These are phyloP conservation scores for Mallotus villosus DNA, from an alignment of 2,797 vertebrate species.

Conservation along the genomic window DNA sequence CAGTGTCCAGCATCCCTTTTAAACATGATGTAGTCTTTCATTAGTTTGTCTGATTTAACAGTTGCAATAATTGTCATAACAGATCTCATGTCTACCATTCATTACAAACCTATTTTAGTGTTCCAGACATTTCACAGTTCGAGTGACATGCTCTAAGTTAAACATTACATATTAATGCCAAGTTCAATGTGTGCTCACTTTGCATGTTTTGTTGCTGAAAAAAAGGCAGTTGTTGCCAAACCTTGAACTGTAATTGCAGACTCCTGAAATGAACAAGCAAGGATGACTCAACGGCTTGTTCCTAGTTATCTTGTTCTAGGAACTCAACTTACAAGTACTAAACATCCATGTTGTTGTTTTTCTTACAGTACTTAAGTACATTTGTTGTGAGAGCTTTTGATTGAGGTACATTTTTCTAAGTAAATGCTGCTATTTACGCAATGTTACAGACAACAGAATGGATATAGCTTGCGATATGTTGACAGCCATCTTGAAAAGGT, in stretches of 20 bases:
- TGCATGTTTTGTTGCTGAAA: conserved; percentile 42
- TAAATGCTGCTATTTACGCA: conserved; percentile 47
- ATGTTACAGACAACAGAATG: conserved; percentile 45
- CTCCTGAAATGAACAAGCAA: conserved; percentile 33
- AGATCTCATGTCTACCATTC: conserved; percentile 26
- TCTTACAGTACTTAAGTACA: conserved; percentile 5
- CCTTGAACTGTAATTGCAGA: conserved; percentile 35
- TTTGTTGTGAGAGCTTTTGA: conserved; percentile 12
- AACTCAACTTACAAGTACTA: conserved; percentile 7
- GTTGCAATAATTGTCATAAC: conserved; percentile 30
- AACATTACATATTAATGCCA: conserved; percentile 42
- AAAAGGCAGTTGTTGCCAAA: conserved; percentile 63
- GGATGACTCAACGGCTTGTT: conserved; percentile 16
- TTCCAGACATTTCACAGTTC: conserved; percentile 36
- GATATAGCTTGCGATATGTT: conserved; percentile 60
- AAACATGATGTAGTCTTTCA: conserved; percentile 24
- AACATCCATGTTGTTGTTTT: conserved; percentile 15
- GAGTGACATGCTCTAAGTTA: conserved; percentile 30
- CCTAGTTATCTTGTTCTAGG: conserved; percentile 14
- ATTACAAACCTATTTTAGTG: conserved; percentile 18
- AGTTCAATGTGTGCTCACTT: conserved; percentile 50
- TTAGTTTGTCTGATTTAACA: conserved; percentile 32
- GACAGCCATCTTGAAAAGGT: conserved; percentile 63
- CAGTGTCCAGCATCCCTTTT: conserved; percentile 25
- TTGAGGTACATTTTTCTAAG: conserved; percentile 35